Evolutionary conservation across 92 coral and sea anemone genomes (phyloP), one percentile per base, ranked within the genome.

Genomic region (Heteractis magnifica): DNA sequence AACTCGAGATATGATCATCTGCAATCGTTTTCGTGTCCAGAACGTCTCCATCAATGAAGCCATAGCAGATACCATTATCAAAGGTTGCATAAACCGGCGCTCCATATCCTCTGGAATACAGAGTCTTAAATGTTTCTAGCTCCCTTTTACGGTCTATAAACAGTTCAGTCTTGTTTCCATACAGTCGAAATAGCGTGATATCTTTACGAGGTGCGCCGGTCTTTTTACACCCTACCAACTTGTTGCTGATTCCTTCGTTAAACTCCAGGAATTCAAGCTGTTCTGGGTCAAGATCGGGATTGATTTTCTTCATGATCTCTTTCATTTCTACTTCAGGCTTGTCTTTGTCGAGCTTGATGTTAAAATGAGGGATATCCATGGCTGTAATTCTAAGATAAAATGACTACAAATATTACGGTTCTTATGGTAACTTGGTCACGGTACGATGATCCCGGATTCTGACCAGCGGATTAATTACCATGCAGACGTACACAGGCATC

Each of bases 171-270:
- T 92, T 92, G 81, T 97, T 94, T 1, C 99, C 99, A 79, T 85
- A 97, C 16, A 97, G 52, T 58, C 99, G 91, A 75, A 97, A 97
- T 58, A 97, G 87, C 20, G 88, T 82, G 64, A 95, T 90, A 21
- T 97, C 99, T n/a, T 77, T 88, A 52, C 90, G 77, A 5, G 56
- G 71, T 8, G 92, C 76, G 18, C 91, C 92, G 16, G 86, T 86
- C 83, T 82, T 76, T 68, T 77, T 86, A 49, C 97, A 92, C 20
- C 99, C 99, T 13, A 91, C 90, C 0, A 97, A 90, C 77, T 92
- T 97, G 90, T 97, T 97, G 85, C 99, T 97, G 55, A 97, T 97
- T 14, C 99, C 99, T 73, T 97, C 98, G 48, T 80, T 88, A 74
- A 97, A 97, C 59, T 90, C 81, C 73, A 83, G 88, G 53, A 94